phyloP scores from a whole-genome alignment of 2,113 vertebrate genomes.

The human (Homo sapiens) region GRCh38 chrX:11644001-11644500 shows the following conservation, averaged over 20 bases:
- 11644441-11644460: neutral
- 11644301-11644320: neutral
- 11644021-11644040: neutral
- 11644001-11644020: neutral
- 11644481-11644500: neutral
- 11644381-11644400: neutral
- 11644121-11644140: neutral
- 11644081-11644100: neutral
- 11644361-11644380: neutral
- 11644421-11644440: neutral
- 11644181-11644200: neutral
- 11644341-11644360: neutral
- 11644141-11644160: neutral
- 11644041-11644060: neutral
- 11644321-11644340: neutral
- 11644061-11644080: neutral
- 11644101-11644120: neutral
- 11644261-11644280: neutral
- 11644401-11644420: neutral
- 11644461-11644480: neutral
- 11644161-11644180: neutral
- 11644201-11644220: conserved; percentile 18
- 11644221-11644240: neutral
- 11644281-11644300: neutral
- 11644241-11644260: neutral